Conservation (phyloP, 1,140 invertebrate species). For the Drosophila jambulina region DNA sequence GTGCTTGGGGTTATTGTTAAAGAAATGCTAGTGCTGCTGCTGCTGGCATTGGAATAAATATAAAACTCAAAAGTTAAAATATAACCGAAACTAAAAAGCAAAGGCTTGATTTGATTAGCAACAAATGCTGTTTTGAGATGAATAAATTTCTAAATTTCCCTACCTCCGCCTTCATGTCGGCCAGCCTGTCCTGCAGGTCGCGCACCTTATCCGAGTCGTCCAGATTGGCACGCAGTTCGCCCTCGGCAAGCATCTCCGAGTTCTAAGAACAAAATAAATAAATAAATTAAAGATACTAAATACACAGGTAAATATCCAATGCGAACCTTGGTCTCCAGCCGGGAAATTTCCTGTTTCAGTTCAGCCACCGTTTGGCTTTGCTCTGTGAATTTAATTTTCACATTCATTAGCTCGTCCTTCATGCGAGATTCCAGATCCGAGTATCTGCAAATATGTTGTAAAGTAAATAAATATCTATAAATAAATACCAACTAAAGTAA, state of each 20-base stretch:
- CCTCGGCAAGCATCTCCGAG: constrained; percentile 95
- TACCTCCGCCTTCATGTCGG: constrained; percentile 96
- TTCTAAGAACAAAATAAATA: constrained; percentile 87
- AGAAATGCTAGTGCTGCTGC: constrained; percentile 2
- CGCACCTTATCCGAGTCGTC: constrained; percentile 93
- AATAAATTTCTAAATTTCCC: constrained; percentile 79
- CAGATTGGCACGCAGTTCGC: constrained; percentile 92
- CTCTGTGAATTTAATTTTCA: constrained; percentile 96
- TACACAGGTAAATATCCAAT: background rate
- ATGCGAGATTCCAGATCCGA: constrained; percentile 93
- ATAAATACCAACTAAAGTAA: background rate
- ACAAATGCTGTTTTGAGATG: background rate
- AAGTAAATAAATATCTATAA: background rate
- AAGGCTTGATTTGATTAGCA: constrained; percentile 11
- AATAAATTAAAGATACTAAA: background rate
- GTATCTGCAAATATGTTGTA: constrained; percentile 85
- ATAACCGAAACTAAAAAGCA: constrained; percentile 56
- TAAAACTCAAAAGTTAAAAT: constrained; percentile 16
- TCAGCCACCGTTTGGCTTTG: constrained; percentile 97
- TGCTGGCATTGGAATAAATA: constrained; percentile 30
- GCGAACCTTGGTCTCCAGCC: constrained; percentile 95
- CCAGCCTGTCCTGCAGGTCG: constrained; percentile 95
- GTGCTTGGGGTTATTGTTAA: constrained; percentile 4
- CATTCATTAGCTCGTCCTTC: constrained; percentile 97
- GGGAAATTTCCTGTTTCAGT: constrained; percentile 96